Conservation (phyloP, 2,888 invertebrate species). For the Caenorhabditis sp. region DNA sequence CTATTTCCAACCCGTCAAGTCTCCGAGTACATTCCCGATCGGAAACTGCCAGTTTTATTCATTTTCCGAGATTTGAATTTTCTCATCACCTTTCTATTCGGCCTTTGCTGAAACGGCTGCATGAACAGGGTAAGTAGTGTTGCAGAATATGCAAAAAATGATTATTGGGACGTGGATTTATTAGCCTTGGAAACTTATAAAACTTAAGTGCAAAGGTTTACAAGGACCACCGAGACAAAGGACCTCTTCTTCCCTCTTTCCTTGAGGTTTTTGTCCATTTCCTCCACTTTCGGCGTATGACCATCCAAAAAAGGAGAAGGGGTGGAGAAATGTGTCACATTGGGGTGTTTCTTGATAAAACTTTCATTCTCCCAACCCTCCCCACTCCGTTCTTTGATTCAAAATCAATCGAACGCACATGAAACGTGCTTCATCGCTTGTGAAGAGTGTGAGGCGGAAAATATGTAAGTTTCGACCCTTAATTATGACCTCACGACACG, state of each 20-base stretch:
- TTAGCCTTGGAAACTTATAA: too few relatives aligned
- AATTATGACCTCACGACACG: conserved; percentile 47
- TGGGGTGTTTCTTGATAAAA: conserved; percentile 55
- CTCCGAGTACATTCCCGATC: conserved; percentile 17
- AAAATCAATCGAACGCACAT: conserved; percentile 3
- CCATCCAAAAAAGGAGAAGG: conserved; percentile 27
- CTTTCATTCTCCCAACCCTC: conserved; percentile 12
- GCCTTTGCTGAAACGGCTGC: conserved; percentile 52
- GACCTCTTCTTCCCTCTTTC: conserved; percentile 9
- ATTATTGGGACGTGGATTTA: too few relatives aligned
- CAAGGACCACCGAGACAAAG: conserved; percentile 48
- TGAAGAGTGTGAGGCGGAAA: conserved; percentile 49
- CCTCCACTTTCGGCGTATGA: conserved; percentile 30
- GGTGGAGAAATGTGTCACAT: conserved; percentile 37
- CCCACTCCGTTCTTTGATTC: not conserved
- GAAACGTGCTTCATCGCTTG: conserved; percentile 51
- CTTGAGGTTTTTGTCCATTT: conserved; percentile 2
- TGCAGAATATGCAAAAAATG: conserved; percentile 2
- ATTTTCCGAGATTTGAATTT: conserved; percentile 55
- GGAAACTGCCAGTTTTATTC: conserved; percentile 37
- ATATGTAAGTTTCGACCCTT: conserved; percentile 46
- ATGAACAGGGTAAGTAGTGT: conserved; percentile 51
- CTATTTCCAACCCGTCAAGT: conserved; percentile 61
- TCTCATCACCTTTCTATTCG: conserved; percentile 51
- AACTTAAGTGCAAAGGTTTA: conserved; percentile 37